Evolutionary conservation across 2,113 vertebrate genomes (phyloP), one percentile per base, ranked within the genome.

Genomic region (Chaetorhynchus papuensis): DNA sequence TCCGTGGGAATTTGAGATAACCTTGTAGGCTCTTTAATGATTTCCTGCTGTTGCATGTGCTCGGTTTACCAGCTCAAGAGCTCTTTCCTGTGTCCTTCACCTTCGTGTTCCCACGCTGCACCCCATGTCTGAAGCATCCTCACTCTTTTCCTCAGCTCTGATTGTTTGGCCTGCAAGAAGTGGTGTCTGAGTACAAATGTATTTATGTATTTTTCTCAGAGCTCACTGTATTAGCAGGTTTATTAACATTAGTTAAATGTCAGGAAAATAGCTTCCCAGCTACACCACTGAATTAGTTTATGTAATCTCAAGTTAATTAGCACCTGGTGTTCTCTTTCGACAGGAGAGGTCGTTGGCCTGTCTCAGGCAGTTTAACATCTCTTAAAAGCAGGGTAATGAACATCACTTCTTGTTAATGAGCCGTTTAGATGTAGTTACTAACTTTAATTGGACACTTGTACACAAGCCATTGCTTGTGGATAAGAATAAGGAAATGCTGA

Each of bases 41-140:
- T 79, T 97, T 96, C 79, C 95, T 95, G 89, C 80, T 84, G 65
- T 59, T 78, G 68, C 90, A 17, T 93, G 63, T n/a, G 78, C 61
- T 89, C 49, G 95, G 85, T 93, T 95, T 96, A 95, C 92, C 84
- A 94, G 87, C 87, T 91, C 77, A 95, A 92, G 50, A 89, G 89
- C 65, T 82, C 65, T 70, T 94, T 95, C 92, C 92, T 77, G 66
- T 74, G 90, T 95, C 90, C 94, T 95, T 78, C 78, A 54, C 74
- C 81, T 94, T 75, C 54, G 65, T 85, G 86, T 93, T 94, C 95
- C 93, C 91, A 90, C 78, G 93, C 77, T 13, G 28, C 35, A 57
- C 74, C n/a, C 87, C 11, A 4, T 37, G 33, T 61, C 39, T 69
- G 66, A 72, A 93, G 87, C 54, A 91, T 90, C 81, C 41, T 94